These are phyloP conservation scores for Aphrophora alni DNA, from an alignment of 2,888 invertebrate genomes.

Conservation along the genomic window DNA sequence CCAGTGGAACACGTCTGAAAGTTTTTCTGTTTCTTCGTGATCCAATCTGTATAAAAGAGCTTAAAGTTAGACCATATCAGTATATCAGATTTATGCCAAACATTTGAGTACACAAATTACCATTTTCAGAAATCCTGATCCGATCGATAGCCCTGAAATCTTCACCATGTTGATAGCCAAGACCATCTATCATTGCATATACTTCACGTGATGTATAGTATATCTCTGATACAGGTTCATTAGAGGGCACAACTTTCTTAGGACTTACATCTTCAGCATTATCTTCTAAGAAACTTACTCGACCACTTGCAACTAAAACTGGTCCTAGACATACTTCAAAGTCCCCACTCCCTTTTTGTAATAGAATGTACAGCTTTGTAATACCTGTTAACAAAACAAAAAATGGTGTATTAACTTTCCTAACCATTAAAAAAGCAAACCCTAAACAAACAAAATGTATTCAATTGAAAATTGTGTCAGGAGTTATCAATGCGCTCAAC, in stretches of 20 bases:
- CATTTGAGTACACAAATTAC: too few species aligned
- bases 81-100: too few species aligned
- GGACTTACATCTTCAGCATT: conserved; percentile 12
- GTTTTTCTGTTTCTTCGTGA: too few species aligned
- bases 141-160: conserved; percentile 12
- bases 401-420: too few species aligned
- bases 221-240: not conserved
- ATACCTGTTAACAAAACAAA: too few species aligned
- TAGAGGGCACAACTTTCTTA: not conserved
- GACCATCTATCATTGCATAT: conserved; percentile 14
- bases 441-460: too few species aligned
- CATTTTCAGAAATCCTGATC: not conserved
- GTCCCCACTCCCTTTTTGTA: not conserved
- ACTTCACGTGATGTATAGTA: conserved; percentile 14
- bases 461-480: too few species aligned
- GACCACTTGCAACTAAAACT: conserved; percentile 7
- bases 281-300: not conserved
- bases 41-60: too few species aligned
- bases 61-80: too few species aligned
- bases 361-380: not conserved
- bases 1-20: too few species aligned
- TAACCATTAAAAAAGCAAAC: too few species aligned
- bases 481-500: too few species aligned
- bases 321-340: not conserved
- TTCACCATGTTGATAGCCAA: conserved; percentile 25